These are phyloP conservation scores for Hermaeophaga mercurialis DNA, from an alignment of 2,888 invertebrate species.

Conservation along the genomic window DNA sequence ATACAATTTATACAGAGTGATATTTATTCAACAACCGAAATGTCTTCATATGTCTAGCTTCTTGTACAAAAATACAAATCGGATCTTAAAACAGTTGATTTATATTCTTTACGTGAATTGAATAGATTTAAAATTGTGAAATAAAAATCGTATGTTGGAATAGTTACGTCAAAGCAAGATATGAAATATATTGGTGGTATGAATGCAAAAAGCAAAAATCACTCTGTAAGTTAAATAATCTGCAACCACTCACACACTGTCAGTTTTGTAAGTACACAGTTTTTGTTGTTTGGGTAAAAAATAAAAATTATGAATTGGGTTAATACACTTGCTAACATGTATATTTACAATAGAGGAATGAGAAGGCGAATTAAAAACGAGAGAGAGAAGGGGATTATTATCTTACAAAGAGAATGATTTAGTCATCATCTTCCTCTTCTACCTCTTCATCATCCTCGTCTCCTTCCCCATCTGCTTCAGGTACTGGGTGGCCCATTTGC, in stretches of 20 bases:
- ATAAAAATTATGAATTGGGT: constrained; percentile 33
- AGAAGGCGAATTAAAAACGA: constrained; percentile 49
- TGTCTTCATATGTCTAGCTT: not conserved
- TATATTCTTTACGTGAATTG: too few relatives aligned
- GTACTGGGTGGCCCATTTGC: constrained; percentile 63
- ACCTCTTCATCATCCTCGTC: constrained; percentile 60
- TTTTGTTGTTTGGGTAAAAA: constrained; percentile 36
- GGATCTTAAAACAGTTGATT: too few relatives aligned
- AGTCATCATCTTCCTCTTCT: constrained; percentile 59
- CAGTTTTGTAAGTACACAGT: constrained; percentile 55
- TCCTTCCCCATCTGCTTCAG: constrained; percentile 68
- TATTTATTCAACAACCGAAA: not conserved
- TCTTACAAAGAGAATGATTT: constrained; percentile 46
- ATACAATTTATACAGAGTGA: not conserved
- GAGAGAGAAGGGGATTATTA: constrained; percentile 1
- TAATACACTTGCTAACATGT: constrained; percentile 50
- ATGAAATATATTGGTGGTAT: too few relatives aligned
- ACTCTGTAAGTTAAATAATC: constrained; percentile 13
- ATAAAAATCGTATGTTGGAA: too few relatives aligned
- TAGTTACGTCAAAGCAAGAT: too few relatives aligned
- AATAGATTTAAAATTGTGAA: too few relatives aligned
- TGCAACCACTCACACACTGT: constrained; percentile 42
- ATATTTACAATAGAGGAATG: constrained; percentile 57
- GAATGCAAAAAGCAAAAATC: not conserved
- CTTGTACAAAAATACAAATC: constrained; percentile 7